Evolutionary conservation across 35 echinoderm and acorn worm genomes (phyloP), one percentile per base, ranked within the genome.

Genomic region (Anneissia japonica): DNA sequence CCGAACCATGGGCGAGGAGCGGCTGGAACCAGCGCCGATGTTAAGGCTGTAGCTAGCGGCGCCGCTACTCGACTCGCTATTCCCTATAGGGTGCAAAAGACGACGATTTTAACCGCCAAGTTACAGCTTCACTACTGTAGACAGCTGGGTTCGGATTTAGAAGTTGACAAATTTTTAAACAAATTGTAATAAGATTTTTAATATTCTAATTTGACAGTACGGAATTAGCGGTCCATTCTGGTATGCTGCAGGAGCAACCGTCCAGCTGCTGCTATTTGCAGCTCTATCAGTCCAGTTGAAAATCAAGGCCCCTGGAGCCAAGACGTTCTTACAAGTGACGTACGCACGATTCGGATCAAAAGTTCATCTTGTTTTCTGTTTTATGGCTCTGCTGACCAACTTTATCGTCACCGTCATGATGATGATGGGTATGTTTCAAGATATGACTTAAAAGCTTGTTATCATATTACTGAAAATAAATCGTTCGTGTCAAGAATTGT

Each of bases 141-240:
- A n/a, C n/a, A n/a, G n/a, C n/a, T n/a, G n/a, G n/a, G n/a, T n/a
- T n/a, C n/a, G n/a, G n/a, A n/a, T n/a, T n/a, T n/a, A n/a, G n/a
- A n/a, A n/a, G n/a, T n/a, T n/a, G n/a, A n/a, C 40, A 43, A 14
- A 43, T 76, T 31, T 72, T 76, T 76, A 76, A 72, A 16, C 32
- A 36, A 13, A 79, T 79, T 12, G 3, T 79, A 72, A 31, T 79
- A 79, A 14, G 2, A 36, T 12, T 38, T 9, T 33, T 38, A 31
- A 35, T 38, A 10, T 38, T 36, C 34, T 39, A 45, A 36, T 72
- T 32, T 91, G 74, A 26, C 79, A 97, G 95, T 93, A 93, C 80
- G 95, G 95, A 4, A 89, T 97, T 28, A 97, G 95, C 84, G 95
- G 95, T 21, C 91, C 95, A 0, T 93, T 97, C 83, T 97, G 95